Base-by-base conservation (phyloP, 2,888 invertebrate species). In the Eupeodes luniger region DNA sequence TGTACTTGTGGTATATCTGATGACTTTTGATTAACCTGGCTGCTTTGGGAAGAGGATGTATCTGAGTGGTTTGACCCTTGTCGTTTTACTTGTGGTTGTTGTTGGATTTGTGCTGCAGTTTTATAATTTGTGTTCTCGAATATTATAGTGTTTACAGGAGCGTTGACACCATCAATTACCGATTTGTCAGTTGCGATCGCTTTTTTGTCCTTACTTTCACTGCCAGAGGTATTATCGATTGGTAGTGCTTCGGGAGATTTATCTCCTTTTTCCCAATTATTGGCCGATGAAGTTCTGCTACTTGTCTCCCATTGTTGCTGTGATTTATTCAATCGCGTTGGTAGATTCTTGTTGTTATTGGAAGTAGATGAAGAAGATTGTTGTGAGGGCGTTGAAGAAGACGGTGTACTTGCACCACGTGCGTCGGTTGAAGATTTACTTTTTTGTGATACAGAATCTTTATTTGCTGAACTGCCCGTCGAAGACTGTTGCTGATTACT, bases 111-210 rank as follows among this genome's bases (percentile, higher is more conserved):
- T 70, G 91, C 91, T 72, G 95, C 96, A 89, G 96, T 95, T 92
- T 97, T 97, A 92, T 96, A 98, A 93, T 98, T 98, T 2, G 98
- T 98, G 92, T 98, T 98, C 92, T 98, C 98, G 92, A 98, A 98
- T 89, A 98, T 98, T 75, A 98, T 96, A 0, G 98, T 98, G 92
- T 97, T 97, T 27, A 97, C 97, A 2, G 97, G 97, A 0, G 97
- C 96, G 6, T 96, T 96, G 5, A 96, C 95, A 40, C 97, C 96
- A 91, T 97, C 96, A 47, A 97, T 86, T 83, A 84, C 90, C 16
- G 89, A 89, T n/a, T 88, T 88, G 12, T 88, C 88, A 16, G 80
- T 34, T n/a, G 34, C 40, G 11, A 69, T 67, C 2, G 67, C 36
- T 67, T 89, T 86, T 14, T 89, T 89, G 36, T 86, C 86, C 57